These are phyloP conservation scores for Eristalis tenax DNA, from an alignment of 2,888 invertebrate genomes.

Conservation along the genomic window DNA sequence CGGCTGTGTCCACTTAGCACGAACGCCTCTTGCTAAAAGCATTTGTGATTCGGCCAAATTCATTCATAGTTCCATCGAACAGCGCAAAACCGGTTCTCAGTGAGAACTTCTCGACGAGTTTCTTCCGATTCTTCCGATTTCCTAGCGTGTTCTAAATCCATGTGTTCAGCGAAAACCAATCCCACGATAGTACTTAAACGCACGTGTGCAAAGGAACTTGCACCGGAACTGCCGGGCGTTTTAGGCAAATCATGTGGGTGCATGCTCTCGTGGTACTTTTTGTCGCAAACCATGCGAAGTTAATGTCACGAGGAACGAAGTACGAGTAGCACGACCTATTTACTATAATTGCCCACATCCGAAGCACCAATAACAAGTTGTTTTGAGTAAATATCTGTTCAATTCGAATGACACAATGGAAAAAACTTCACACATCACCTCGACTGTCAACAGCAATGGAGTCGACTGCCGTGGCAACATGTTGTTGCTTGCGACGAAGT, in stretches of 20 bases:
- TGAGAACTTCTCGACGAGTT: background rate
- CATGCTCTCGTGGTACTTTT: background rate
- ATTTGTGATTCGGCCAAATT: background rate
- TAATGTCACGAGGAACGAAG: background rate
- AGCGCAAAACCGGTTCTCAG: slow-evolving; percentile 1
- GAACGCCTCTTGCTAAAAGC: background rate
- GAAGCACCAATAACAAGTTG: background rate
- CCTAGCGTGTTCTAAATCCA: background rate
- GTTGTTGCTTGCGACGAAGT: background rate
- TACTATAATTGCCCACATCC: slow-evolving; percentile 11
- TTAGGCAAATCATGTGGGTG: background rate
- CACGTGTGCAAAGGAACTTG: background rate
- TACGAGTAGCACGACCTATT: slow-evolving; percentile 1
- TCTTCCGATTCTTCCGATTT: background rate
- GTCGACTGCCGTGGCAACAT: background rate
- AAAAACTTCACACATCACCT: slow-evolving; percentile 27
- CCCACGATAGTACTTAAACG: background rate
- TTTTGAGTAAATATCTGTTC: slow-evolving; percentile 12
- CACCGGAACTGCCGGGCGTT: background rate
- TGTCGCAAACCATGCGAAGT: background rate
- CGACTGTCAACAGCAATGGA: background rate
- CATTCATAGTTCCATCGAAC: slow-evolving; percentile 6
- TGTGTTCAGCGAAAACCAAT: background rate
- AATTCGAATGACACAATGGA: slow-evolving; percentile 14
- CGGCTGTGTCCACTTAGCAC: background rate